A percentile compares a stretch with the other conserved stretches of the same genome.
Conservation (phyloP, 2,888 invertebrate species). For the Octodonta nipae region DNA sequence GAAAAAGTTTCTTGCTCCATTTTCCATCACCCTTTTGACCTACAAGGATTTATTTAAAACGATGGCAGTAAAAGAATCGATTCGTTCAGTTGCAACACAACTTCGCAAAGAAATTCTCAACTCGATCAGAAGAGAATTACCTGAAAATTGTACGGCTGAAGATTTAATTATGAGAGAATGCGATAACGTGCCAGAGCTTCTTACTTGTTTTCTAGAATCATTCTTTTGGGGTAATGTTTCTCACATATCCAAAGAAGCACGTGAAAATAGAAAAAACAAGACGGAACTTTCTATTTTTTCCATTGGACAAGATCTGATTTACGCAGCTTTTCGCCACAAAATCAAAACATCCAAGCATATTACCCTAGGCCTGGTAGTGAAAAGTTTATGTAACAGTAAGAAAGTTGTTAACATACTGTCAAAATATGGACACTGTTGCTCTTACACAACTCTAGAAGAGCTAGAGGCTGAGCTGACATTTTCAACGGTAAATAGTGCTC, state of each 20-base stretch:
- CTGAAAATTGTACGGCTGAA: constrained; percentile 5
- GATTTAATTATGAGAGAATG: constrained; percentile 17
- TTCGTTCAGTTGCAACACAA: constrained; percentile 19
- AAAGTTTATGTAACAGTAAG: constrained; percentile 15
- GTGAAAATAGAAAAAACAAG: constrained; percentile 10
- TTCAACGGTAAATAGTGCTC: constrained; percentile 6
- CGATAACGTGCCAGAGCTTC: constrained; percentile 17
- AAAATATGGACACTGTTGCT: constrained; percentile 19
- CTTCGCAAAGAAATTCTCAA: constrained; percentile 18
- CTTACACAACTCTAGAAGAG: constrained; percentile 8
- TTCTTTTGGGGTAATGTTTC: constrained; percentile 16
- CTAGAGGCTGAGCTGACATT: constrained; percentile 4
- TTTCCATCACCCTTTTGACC: too few relatives aligned
- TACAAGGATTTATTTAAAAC: too few relatives aligned
- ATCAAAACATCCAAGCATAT: constrained; percentile 21
- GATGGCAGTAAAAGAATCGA: constrained; percentile 17
- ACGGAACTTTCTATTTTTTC: constrained; percentile 14
- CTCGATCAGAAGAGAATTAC: constrained; percentile 13
- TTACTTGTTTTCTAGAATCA: constrained; percentile 12
- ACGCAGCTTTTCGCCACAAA: constrained; percentile 15
- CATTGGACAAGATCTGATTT: constrained; percentile 18
- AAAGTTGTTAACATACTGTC: constrained; percentile 21
- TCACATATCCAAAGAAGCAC: constrained; percentile 12
- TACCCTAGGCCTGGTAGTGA: constrained; percentile 23
- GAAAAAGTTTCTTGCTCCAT: too few relatives aligned